Base-by-base conservation (phyloP, 2,888 invertebrate species). In the Oscheius myriophilus region DNA sequence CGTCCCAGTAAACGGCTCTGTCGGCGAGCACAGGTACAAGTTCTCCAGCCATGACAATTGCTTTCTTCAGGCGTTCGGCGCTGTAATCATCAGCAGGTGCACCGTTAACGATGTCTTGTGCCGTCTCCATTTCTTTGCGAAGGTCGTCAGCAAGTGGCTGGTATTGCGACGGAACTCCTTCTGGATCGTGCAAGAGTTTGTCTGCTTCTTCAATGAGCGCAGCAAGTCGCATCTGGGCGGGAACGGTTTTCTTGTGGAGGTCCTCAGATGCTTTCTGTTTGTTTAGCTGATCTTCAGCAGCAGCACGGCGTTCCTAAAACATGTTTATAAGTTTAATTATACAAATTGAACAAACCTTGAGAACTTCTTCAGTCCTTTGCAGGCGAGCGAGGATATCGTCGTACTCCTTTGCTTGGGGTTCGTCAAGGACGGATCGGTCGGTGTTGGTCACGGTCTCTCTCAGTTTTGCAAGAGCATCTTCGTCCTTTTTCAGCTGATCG, bases 91-190 rank as follows among this genome's bases (percentile, higher is more conserved):
- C 39, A 14, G 33, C 23, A 63, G 71, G 64, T 21, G 69, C 65
- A n/a, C 51, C 53, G 6, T 45, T 21, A n/a, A 65, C 21, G 52
- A 75, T 62, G 12, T 69, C 63, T 9, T 67, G 71, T 7, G 72
- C 73, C 12, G 55, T 58, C 1, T 57, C 68, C 33, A 68, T 45
- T 54, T 73, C 74, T 21, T 52, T 63, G 45, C 69, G 70, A 25
- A 77, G 46, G 39, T 75, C 67, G 23, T 70, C 62, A n/a, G 72
- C 69, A 12, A 69, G 71, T 66, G 75, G 70, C 41, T 65, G 67
- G 52, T 76, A 78, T 26, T 71, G 62, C 45, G 67, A 68, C 33
- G 78, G 78, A 52, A 74, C 64, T 18, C 74, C 78, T 64, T 78
- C 75, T 57, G 74, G 68, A 46, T 78, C 70, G 55, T 63, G 42